Conservation (phyloP, 2,113 vertebrate species). For the Rostratula benghalensis region DNA sequence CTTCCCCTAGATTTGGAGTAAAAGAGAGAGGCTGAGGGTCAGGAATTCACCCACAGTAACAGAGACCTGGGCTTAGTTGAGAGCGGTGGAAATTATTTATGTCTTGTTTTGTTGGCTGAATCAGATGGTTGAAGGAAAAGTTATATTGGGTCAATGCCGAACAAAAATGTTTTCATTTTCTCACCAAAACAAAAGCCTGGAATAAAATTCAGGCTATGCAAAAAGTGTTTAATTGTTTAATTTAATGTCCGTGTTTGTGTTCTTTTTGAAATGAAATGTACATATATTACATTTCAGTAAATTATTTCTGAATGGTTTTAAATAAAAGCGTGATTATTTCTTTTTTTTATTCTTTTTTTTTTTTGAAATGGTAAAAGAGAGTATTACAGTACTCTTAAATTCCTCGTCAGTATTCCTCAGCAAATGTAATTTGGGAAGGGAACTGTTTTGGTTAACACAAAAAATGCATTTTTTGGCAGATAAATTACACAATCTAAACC, state of each 20-base stretch:
- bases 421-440: conserved; percentile 2
- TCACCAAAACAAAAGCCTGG: conserved; percentile 38
- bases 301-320: neutral
- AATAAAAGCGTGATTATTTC: neutral
- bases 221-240: conserved; percentile 22
- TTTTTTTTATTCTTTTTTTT: neutral
- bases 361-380: neutral
- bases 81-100: neutral
- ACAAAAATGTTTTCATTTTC: conserved; percentile 34
- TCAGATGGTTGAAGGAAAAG: conserved; percentile 5
- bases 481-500: neutral
- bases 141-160: conserved; percentile 7
- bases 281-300: neutral
- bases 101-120: conserved; percentile 1
- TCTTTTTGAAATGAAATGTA: conserved; percentile 16
- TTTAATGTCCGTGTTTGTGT: neutral
- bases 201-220: neutral
- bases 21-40: neutral
- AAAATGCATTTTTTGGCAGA: neutral
- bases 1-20: fast-evolving
- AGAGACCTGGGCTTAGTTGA: neutral
- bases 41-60: neutral
- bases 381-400: neutral
- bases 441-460: neutral
- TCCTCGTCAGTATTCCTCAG: neutral